phyloP scores from a whole-genome alignment of 2,797 vertebrate species.

The Australoheros facetus region DNA sequence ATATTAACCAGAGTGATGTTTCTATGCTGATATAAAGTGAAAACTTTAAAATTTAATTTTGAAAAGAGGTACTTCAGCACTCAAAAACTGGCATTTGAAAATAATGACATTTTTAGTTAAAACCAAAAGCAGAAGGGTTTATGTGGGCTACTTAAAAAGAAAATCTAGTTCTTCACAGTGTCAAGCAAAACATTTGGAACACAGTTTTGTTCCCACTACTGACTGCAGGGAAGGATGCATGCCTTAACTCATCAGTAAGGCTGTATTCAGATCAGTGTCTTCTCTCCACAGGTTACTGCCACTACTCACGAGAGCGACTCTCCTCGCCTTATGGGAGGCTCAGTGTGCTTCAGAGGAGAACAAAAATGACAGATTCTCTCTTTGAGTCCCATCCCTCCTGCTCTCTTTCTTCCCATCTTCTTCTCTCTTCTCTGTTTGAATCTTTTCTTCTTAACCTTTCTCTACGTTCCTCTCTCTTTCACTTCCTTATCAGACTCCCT shows the following conservation, averaged over 20 bases:
- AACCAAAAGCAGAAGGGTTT: background rate
- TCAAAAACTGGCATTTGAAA: background rate
- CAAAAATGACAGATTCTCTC: constrained; percentile 12
- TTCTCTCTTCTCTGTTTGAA: background rate
- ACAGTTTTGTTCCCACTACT: background rate
- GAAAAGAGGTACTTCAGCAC: background rate
- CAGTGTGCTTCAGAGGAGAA: background rate
- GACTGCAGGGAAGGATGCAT: constrained; percentile 17
- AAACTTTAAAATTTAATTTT: background rate
- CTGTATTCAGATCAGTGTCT: constrained; percentile 37
- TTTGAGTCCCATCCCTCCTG: background rate
- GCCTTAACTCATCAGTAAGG: constrained; percentile 26
- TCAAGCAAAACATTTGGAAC: background rate
- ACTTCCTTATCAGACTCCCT: background rate
- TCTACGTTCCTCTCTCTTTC: background rate
- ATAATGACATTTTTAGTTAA: background rate
- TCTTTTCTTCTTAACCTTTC: constrained; percentile 2
- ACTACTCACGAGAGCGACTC: constrained; percentile 23
- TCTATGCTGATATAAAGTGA: background rate
- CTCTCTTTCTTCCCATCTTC: constrained; percentile 4
- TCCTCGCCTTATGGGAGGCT: constrained; percentile 13
- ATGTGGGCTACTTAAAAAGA: background rate
- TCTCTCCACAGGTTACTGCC: constrained; percentile 49
- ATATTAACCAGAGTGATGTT: background rate
- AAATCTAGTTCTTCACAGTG: background rate